phyloP scores from a whole-genome alignment of 2,113 vertebrate species.

The Pelmatolapia mariae region DNA sequence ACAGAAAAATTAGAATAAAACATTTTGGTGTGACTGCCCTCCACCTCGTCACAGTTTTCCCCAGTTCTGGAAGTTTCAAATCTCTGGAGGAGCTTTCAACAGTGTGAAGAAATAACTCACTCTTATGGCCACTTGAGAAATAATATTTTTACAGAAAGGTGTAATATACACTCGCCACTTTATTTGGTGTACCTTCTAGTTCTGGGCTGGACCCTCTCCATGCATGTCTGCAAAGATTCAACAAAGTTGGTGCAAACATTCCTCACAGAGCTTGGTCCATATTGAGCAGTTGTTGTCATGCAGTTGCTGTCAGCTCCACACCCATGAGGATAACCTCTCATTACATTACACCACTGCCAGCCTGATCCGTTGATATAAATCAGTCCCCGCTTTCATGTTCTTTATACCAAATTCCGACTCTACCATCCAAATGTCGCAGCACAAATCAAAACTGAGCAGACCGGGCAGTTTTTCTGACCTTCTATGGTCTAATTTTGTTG shows the following conservation, averaged over 20 bases:
- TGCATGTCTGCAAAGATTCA: background rate
- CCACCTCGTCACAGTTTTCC: background rate
- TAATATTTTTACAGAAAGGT: background rate
- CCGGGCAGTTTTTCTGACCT: fast-evolving
- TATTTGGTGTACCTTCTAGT: background rate
- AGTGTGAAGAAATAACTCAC: background rate
- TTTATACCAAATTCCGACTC: background rate
- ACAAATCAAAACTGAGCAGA: background rate
- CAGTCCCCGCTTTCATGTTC: fast-evolving
- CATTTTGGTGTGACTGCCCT: background rate
- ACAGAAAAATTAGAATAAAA: background rate
- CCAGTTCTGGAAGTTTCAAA: background rate
- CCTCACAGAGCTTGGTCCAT: background rate
- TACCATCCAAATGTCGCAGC: background rate
- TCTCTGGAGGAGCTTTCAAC: background rate
- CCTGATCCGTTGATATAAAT: background rate
- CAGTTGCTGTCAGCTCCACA: background rate
- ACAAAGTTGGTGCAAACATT: background rate
- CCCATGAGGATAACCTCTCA: background rate
- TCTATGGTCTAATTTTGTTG: background rate
- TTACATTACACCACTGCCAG: background rate
- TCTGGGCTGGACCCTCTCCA: background rate
- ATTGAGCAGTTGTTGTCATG: background rate
- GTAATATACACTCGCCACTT: background rate
- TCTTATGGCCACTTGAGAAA: background rate